Base-by-base conservation (phyloP, 2,888 invertebrate genomes). In the Cephus runcator region DNA sequence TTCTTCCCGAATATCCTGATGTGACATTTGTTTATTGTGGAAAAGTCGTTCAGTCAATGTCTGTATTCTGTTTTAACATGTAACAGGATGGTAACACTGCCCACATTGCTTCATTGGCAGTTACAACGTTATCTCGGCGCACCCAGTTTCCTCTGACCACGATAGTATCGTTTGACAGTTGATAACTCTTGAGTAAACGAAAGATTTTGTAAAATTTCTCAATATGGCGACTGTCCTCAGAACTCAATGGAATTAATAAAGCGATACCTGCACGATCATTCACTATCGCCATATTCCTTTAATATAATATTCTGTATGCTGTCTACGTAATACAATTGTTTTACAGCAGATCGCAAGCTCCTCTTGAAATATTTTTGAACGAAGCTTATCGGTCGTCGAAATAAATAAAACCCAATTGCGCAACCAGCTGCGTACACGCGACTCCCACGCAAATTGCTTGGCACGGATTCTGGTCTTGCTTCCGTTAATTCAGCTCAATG, bases 91-190 rank as follows among this genome's bases (percentile, higher is more conserved):
- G 23, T 56, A 56, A 56, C 56, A 15, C 56, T 56, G 56, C 56
- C 23, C 23, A 56, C 56, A 23, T 56, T 56, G 56, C 56, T 56
- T 9, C 56, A 15, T 56, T 23, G 23, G 23, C 71, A 40, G 75
- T 31, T 35, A 12, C 69, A 75, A 75, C 81, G 80, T 82, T 87
- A 87, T 86, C 87, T 77, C 73, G 85, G 75, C 85, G 82, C 84
- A 82, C 84, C 84, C 84, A 81, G 75, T 84, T 87, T 87, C 84
- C 84, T 84, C 80, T 79, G 30, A 77, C 79, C 69, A 73, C 31
- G 85, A 87, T 86, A 87, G 82, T 73, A 78, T 56, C 36, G 77
- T 81, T 83, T 81, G 83, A 84, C 83, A 77, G 75, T 69, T 79
- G 81, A 81, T 81, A 81, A 83, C 77, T 83, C 76, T 75, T 23